Base-by-base conservation (phyloP, 2,888 invertebrate species). In the Galerucella calmariensis region DNA sequence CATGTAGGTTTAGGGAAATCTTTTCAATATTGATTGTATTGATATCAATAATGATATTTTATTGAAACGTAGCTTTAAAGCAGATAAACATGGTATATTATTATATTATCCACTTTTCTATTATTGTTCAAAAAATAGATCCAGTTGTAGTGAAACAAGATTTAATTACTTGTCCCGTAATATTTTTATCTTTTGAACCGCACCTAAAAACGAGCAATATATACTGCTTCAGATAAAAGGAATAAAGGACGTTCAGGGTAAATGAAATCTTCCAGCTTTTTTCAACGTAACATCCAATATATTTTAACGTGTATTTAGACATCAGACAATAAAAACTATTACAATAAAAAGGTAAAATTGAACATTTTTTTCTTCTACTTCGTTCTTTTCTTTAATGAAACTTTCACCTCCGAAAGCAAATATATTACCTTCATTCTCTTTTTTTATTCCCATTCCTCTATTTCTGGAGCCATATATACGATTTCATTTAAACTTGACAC, bases 401-500 rank as follows among this genome's bases (percentile, higher is more conserved):
- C 61, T 69, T 69, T 69, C 63, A 63, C 62, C 69, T 69, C 63
- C 35, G 46, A 69, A 20, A 69, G 69, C 62, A 69, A 69, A 69
- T 69, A 69, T 69, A 69, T 69, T 69, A 69, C 69, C 51, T 69
- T 69, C 63, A 69, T 69, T 69, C 69, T 16, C 20, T 69, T 53
- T 69, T 69, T 65, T 65, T 24, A 65, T 65, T 65, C 61, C 35
- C 61, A 51, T 69, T 69, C 48, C 48, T 24, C 46, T 24, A 61
- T 48, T 46, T 48, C 61, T 53, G 48, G n/a, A 41, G 61, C 58
- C 61, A 48, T 69, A 67, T 67, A 67, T 72, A 69, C 72, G 74
- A 69, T 75, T 78, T 71, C 74, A 76, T 78, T 79, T 76, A 71
- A 77, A 75, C 76, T 73, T 78, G 76, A 77, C 75, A 77, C 75